Evolutionary conservation across 2,113 vertebrate genomes (phyloP).

Genomic region (Leucoraja erinaceus): DNA sequence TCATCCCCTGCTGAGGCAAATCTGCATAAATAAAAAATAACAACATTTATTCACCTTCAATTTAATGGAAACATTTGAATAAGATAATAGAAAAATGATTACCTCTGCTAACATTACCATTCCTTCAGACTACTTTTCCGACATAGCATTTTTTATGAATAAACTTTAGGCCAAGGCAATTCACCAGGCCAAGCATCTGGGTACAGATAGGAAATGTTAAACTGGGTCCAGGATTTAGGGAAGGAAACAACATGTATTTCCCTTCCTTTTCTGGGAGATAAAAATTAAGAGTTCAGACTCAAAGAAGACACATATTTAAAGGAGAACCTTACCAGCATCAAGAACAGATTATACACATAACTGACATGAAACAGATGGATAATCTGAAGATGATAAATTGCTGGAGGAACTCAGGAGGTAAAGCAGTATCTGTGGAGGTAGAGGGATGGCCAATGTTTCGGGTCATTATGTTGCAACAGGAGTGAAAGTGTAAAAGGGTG

Average conservation of each 20-base stretch:
- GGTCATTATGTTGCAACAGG: too few species aligned
- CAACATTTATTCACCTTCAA: not conserved
- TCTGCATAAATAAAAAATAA: slow-evolving; percentile 50
- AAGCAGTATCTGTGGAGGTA: too few species aligned
- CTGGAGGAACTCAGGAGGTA: too few species aligned
- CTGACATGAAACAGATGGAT: not conserved
- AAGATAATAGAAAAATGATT: not conserved
- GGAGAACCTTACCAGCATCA: not conserved
- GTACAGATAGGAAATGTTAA: not conserved
- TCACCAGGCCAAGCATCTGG: not conserved
- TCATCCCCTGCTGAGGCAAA: slow-evolving; percentile 93
- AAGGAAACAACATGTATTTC: not conserved
- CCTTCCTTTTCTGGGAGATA: not conserved
- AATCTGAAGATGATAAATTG: too few species aligned
- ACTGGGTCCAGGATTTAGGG: not conserved
- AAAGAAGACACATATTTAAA: not conserved
- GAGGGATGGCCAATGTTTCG: too few species aligned
- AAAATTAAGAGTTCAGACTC: not conserved
- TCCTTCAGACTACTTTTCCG: not conserved
- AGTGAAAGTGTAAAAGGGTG: too few species aligned
- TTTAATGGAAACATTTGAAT: not conserved
- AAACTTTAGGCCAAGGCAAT: not conserved
- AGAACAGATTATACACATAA: not conserved
- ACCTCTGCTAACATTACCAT: too few species aligned
- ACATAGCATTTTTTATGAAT: not conserved